Percentiles rank a stretch among this genome's conserved stretches.
Evolutionary conservation across 2,113 vertebrate genomes (phyloP).

Genomic region (Misgurnus mizolepis): DNA sequence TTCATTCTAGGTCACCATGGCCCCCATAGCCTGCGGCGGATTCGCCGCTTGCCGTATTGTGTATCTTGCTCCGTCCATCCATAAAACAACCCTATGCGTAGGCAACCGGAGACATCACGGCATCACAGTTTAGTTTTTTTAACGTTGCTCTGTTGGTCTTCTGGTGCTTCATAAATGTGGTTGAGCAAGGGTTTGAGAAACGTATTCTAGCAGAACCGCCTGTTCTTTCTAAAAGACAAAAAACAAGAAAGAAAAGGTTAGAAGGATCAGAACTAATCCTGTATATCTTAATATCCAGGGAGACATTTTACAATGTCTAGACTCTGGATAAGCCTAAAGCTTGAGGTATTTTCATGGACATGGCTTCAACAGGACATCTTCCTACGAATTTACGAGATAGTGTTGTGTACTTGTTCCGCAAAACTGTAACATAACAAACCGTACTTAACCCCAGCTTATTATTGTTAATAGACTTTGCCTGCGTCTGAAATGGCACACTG

Average conservation of each 20-base stretch:
- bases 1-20: conserved; percentile 84
- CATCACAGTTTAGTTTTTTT: not conserved
- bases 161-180: conserved; percentile 9
- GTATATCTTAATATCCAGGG: not conserved
- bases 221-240: conserved; percentile 14
- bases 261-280: not conserved
- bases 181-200: conserved; percentile 2
- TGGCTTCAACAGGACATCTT: not conserved
- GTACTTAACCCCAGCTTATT: too few relatives aligned
- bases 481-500: too few relatives aligned
- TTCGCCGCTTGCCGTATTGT: conserved; percentile 54
- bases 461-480: too few relatives aligned
- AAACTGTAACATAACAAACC: too few relatives aligned
- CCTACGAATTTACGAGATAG: too few relatives aligned
- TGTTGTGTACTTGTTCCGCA: too few relatives aligned
- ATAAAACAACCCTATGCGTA: not conserved
- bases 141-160: conserved; percentile 13
- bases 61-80: conserved; percentile 36
- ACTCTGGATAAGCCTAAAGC: not conserved
- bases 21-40: conserved; percentile 75
- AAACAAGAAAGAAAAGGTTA: not conserved
- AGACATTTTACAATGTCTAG: not conserved
- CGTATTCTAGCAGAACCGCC: conserved; percentile 3
- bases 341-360: not conserved
- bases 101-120: conserved; percentile 11